These are phyloP conservation scores for Nesoenas mayeri DNA, from an alignment of 2,113 vertebrate genomes.

Conservation along the genomic window DNA sequence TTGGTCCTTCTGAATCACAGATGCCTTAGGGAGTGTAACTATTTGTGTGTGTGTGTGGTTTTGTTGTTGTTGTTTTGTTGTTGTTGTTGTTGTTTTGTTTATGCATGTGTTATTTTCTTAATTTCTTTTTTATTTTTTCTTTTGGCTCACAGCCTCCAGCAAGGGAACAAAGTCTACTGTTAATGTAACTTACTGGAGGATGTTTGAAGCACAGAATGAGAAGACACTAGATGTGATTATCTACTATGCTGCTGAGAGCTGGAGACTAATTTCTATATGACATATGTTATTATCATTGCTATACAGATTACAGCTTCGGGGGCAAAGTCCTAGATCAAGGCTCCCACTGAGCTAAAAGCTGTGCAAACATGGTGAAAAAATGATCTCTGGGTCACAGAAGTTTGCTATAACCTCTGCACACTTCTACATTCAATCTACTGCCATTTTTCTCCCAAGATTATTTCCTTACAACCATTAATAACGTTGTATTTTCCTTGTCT, in stretches of 20 bases:
- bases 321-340: neutral
- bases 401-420: neutral
- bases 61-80: neutral
- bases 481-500: neutral
- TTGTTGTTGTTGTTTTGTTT: neutral
- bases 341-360: neutral
- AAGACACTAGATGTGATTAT: neutral
- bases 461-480: neutral
- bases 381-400: neutral
- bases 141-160: neutral
- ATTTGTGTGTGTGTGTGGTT: no score
- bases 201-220: neutral
- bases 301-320: neutral
- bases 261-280: conserved; percentile 23
- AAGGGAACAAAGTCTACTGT: neutral
- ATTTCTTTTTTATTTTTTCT: neutral
- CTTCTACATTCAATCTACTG: neutral
- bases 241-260: neutral
- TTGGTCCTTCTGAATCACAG: neutral
- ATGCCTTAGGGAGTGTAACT: neutral
- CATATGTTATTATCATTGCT: neutral
- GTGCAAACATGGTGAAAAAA: neutral
- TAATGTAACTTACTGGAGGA: neutral
- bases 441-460: neutral
- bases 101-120: neutral